Evolutionary conservation across 2,888 invertebrate species (phyloP).

Genomic region (Pristionchus fissidentatus): DNA sequence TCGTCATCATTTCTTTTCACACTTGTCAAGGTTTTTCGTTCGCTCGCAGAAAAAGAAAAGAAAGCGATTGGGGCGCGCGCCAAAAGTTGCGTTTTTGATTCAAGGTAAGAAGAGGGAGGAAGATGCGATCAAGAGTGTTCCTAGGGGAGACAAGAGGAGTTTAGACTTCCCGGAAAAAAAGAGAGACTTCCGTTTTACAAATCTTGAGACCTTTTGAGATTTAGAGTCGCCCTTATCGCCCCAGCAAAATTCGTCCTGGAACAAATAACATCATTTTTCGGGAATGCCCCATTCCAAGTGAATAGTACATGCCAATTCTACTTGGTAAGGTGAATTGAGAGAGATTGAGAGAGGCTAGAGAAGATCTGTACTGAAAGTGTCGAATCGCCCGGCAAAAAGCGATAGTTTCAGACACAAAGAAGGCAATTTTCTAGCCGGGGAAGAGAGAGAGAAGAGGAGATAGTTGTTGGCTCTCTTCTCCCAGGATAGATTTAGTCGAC

Average conservation of each 20-base stretch:
- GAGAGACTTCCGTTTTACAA: too few species aligned
- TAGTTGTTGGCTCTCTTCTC: background rate
- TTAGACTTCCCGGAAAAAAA: too few species aligned
- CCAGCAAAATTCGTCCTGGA: too few species aligned
- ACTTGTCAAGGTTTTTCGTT: constrained; percentile 20
- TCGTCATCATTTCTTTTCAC: constrained; percentile 40
- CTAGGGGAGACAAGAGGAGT: background rate
- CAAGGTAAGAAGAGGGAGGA: background rate
- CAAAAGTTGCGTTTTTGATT: constrained; percentile 30
- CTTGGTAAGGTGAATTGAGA: too few species aligned
- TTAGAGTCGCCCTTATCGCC: too few species aligned
- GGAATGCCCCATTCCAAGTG: too few species aligned
- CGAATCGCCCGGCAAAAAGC: background rate
- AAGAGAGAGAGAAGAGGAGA: background rate
- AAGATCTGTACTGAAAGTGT: background rate
- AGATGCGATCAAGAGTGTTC: background rate
- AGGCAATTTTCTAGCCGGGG: constrained; percentile 13
- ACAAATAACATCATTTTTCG: too few species aligned
- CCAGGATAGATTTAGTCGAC: background rate
- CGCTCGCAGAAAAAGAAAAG: background rate
- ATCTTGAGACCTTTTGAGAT: too few species aligned
- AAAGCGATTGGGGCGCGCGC: constrained; percentile 3
- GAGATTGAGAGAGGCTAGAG: too few species aligned
- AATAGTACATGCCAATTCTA: too few species aligned
- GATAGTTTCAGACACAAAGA: constrained; percentile 30